Evolutionary conservation across 2,888 invertebrate genomes (phyloP), one percentile per base, ranked within the genome.

Genomic region (Melanchra persicariae): DNA sequence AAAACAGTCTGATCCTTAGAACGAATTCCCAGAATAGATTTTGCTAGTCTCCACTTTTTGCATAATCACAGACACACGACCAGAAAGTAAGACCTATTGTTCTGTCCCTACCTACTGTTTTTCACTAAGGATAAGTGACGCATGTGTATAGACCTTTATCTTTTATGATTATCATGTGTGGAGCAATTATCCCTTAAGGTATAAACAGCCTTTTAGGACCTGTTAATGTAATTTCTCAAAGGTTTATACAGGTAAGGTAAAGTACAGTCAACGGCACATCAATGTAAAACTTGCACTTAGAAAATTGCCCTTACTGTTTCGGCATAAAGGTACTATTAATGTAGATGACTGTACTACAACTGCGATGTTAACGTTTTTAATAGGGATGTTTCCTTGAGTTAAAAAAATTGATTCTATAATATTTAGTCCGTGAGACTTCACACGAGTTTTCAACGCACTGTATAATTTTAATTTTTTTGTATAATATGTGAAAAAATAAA

Each of bases 101-200:
- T 49, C 15, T 51, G 26, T 54, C 55, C 63, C 52, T 24, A 59
- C 61, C 26, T 64, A 54, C 45, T 43, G 59, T 72, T 70, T 78
- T 78, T 74, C 75, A 73, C 73, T 84, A 85, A 69, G 37, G 57
- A 54, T 71, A 71, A 78, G 72, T 78, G 67, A 73, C 63, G 74
- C 82, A 68, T 73, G 60, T 65, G 40, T 81, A 63, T 40, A 66
- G 26, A 66, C 78, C 82, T 84, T 82, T 82, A 82, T 84, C 84
- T 70, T 73, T 75, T 66, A 68, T 82, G 77, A 82, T 84, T 81
- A 82, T 81, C 74, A 73, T 81, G 82, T 72, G 40, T 57, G 49
- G 24, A 64, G 70, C 68, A 84, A 82, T 81, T 81, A 81, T 61
- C 70, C 70, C 67, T 51, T 37, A 55, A 30, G 26, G 54, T 37